phyloP scores from a whole-genome alignment of 2,797 vertebrate species.

The Geotrypetes seraphini region DNA sequence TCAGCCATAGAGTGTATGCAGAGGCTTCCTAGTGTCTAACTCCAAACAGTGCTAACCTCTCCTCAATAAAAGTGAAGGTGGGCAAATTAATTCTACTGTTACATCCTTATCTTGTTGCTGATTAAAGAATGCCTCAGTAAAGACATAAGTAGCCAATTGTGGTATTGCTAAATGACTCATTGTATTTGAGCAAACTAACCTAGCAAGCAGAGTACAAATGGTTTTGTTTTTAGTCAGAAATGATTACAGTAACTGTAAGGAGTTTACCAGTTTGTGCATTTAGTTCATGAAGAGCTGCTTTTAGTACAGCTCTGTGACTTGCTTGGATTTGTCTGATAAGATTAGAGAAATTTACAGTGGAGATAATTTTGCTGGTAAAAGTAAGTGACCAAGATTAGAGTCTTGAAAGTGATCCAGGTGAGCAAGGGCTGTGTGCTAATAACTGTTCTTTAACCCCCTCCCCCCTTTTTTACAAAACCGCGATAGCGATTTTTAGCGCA shows the following conservation, averaged over 20 bases:
- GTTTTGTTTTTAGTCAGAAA: constrained; percentile 47
- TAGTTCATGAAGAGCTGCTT: constrained; percentile 31
- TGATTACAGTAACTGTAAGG: constrained; percentile 31
- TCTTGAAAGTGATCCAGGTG: no score
- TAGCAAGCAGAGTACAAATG: constrained; percentile 44
- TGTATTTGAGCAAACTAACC: constrained; percentile 40
- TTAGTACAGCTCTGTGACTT: constrained; percentile 35
- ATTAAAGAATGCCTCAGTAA: constrained; percentile 31
- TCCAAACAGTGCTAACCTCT: no score
- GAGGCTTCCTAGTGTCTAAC: constrained; percentile 16
- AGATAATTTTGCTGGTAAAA: constrained; percentile 29
- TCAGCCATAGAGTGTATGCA: no score
- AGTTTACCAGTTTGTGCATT: constrained; percentile 22
- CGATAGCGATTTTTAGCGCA: no score
- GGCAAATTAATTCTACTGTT: constrained; percentile 31
- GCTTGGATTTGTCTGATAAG: constrained; percentile 44
- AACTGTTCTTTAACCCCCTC: no score
- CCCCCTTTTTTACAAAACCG: no score
- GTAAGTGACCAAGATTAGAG: no score
- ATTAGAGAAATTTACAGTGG: constrained; percentile 28
- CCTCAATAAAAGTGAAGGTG: no score
- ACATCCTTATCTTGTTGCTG: constrained; percentile 27
- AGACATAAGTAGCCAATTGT: constrained; percentile 28
- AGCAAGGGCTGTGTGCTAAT: no score
- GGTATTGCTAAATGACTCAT: constrained; percentile 29